Percentiles rank a stretch among this genome's conserved stretches.
Evolutionary conservation across 2,113 vertebrate species (phyloP).

Genomic region (Hipposideros armiger): DNA sequence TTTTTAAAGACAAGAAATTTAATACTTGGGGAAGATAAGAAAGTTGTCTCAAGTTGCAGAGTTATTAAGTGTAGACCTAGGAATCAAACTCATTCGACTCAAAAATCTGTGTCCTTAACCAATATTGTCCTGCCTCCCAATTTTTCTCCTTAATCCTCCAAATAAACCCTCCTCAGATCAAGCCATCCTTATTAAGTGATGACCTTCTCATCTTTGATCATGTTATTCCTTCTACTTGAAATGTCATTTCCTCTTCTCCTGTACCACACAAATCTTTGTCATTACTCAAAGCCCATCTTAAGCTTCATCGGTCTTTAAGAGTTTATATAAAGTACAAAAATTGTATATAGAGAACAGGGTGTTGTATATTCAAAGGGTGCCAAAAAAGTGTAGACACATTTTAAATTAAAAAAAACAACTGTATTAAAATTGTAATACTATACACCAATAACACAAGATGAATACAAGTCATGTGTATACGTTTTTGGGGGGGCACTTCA

Average conservation of each 20-base stretch:
- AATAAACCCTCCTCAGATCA: neutral
- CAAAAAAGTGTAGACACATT: no score
- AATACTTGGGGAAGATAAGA: neutral
- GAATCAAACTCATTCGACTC: neutral
- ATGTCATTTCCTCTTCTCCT: neutral
- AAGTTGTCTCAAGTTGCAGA: neutral
- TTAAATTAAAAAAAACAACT: no score
- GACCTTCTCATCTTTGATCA: neutral
- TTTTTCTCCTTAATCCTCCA: constrained; percentile 25
- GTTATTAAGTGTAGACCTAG: neutral
- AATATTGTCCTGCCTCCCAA: neutral
- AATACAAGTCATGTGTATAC: no score
- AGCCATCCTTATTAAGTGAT: neutral
- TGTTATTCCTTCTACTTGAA: neutral
- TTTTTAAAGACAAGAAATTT: neutral
- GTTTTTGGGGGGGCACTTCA: no score
- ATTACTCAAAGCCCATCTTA: neutral
- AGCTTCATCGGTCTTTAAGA: neutral
- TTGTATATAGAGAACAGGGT: neutral
- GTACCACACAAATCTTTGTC: neutral
- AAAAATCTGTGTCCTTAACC: neutral
- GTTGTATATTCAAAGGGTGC: no score
- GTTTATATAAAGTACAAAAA: neutral
- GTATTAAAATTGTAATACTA: no score
- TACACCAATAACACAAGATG: no score